Evolutionary conservation across 2,113 vertebrate genomes (phyloP).

Genomic region (Sphaerodactylus townsendi): DNA sequence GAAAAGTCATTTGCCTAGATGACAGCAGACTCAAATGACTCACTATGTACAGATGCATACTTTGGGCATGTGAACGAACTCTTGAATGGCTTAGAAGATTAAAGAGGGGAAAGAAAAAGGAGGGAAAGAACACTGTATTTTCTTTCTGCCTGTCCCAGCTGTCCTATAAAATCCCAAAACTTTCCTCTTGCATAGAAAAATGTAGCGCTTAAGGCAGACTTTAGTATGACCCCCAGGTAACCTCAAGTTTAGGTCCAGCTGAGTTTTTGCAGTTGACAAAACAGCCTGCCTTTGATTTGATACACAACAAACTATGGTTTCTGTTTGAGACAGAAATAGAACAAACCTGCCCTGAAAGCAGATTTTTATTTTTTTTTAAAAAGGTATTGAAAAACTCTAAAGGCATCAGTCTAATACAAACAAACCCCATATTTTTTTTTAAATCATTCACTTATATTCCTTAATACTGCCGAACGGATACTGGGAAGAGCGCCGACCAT

Average conservation of each 20-base stretch:
- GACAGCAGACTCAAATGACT: background rate
- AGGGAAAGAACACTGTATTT: slow-evolving; percentile 26
- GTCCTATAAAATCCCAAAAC: slow-evolving; percentile 43
- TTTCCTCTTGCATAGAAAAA: slow-evolving; percentile 12
- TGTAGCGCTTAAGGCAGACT: slow-evolving; percentile 46
- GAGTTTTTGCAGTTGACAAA: slow-evolving; percentile 41
- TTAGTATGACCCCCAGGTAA: slow-evolving; percentile 55
- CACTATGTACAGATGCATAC: background rate
- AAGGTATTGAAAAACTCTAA: background rate
- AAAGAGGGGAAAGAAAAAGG: background rate
- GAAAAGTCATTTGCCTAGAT: too few relatives aligned
- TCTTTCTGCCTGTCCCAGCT: slow-evolving; percentile 12
- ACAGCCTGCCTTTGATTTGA: slow-evolving; percentile 55
- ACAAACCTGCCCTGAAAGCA: background rate
- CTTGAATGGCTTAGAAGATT: background rate
- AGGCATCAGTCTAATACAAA: background rate
- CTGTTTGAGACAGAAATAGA: background rate
- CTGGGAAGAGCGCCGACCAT: background rate
- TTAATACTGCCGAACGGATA: background rate
- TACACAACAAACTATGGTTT: slow-evolving; percentile 21
- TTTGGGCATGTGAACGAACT: background rate
- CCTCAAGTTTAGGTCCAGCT: slow-evolving; percentile 40
- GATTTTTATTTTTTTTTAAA: too few relatives aligned
- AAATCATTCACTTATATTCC: background rate
- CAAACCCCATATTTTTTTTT: accelerated